Evolutionary conservation across 2,797 vertebrate species (phyloP).

Genomic region (Sebastes oblongus): DNA sequence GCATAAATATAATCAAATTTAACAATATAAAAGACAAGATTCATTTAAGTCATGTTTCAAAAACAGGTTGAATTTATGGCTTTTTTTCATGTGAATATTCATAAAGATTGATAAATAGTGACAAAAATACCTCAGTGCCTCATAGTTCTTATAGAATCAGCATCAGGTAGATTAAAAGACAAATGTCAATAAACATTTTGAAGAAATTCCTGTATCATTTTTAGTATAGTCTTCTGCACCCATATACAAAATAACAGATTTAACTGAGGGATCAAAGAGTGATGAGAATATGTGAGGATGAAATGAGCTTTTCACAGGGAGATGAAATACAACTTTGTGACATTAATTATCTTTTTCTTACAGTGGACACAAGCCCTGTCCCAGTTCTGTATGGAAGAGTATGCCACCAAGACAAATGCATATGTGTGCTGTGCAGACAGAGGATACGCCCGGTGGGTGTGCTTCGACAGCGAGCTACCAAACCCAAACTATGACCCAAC

Average conservation of each 20-base stretch:
- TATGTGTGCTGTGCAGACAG: constrained; percentile 61
- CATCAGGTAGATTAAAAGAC: neutral
- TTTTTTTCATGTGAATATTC: neutral
- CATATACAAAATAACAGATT: neutral
- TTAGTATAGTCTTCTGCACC: neutral
- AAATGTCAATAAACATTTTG: neutral
- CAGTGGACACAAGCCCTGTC: constrained; percentile 75
- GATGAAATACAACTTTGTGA: neutral
- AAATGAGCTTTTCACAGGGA: neutral
- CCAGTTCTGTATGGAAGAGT: constrained; percentile 74
- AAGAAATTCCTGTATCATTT: neutral
- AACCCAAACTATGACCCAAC: constrained; percentile 63
- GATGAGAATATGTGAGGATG: neutral
- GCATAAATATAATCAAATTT: neutral
- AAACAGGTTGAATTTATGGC: neutral
- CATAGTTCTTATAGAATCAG: neutral
- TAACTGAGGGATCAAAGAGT: neutral
- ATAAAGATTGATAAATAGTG: neutral
- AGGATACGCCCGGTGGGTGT: constrained; percentile 43
- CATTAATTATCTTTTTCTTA: neutral
- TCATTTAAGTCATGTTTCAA: neutral
- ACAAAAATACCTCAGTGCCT: neutral
- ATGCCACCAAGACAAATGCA: constrained; percentile 40
- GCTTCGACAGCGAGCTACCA: constrained; percentile 61
- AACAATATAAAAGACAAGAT: neutral